A percentile compares a stretch with the other conserved stretches of the same genome.
Conservation (phyloP, 2,888 invertebrate species). For the Lasioglossum leucozonium region DNA sequence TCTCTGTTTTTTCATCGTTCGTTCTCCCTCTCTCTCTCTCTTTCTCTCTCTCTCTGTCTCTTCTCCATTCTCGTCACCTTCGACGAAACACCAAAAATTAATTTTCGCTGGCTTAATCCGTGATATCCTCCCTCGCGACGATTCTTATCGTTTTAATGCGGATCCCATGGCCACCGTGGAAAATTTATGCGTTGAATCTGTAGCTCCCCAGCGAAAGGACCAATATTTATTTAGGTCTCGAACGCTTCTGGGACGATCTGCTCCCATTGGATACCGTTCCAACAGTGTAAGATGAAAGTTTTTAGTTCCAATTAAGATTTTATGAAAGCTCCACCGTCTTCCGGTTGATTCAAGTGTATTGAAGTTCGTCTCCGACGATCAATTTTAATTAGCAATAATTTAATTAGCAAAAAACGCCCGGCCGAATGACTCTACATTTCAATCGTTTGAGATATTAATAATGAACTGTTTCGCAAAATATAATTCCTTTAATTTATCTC, state of each 20-base stretch:
- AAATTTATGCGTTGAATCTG: slow-evolving; percentile 37
- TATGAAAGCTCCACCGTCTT: neutral
- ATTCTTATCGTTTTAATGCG: slow-evolving; percentile 30
- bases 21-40: neutral
- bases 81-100: slow-evolving; percentile 24
- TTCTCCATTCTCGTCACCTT: neutral
- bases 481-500: neutral
- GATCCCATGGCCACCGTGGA: slow-evolving; percentile 14
- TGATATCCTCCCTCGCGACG: slow-evolving; percentile 15
- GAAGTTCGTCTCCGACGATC: neutral
- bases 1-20: neutral
- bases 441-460: neutral
- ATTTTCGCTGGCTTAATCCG: slow-evolving; percentile 40
- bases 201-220: slow-evolving; percentile 6
- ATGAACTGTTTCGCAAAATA: neutral
- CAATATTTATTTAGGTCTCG: slow-evolving; percentile 41
- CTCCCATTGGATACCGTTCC: slow-evolving; percentile 15
- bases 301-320: slow-evolving; percentile 11
- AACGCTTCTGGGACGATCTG: slow-evolving; percentile 9
- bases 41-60: neutral
- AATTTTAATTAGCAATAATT: neutral
- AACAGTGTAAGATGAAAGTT: neutral
- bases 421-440: neutral
- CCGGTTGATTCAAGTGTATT: neutral
- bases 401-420: neutral